These are phyloP conservation scores for Brenthis daphne DNA, from an alignment of 2,888 invertebrate species.

Conservation along the genomic window DNA sequence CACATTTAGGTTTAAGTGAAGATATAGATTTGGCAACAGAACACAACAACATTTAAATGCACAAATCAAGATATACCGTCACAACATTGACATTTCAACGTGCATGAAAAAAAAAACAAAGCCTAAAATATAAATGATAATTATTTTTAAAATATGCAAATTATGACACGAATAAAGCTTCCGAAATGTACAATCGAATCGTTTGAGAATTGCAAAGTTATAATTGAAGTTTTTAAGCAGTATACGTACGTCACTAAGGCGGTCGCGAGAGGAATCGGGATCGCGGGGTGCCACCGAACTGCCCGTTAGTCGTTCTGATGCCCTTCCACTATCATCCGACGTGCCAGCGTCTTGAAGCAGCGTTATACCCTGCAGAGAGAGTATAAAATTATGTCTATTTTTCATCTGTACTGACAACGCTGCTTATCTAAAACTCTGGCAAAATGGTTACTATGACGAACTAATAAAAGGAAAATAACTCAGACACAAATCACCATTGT, in stretches of 20 bases:
- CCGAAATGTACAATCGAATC: slow-evolving; percentile 12
- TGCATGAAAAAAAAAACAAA: slow-evolving; percentile 28
- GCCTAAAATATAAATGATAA: slow-evolving; percentile 3
- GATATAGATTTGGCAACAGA: slow-evolving; percentile 28
- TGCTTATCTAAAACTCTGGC: slow-evolving; percentile 34
- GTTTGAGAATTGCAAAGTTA: slow-evolving; percentile 25
- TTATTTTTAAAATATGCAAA: slow-evolving; percentile 23
- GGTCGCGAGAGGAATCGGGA: slow-evolving; percentile 91
- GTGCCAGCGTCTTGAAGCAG: slow-evolving; percentile 90
- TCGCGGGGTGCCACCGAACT: slow-evolving; percentile 89
- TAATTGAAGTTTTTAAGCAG: slow-evolving; percentile 30
- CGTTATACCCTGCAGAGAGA: slow-evolving; percentile 85
- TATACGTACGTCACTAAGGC: slow-evolving; percentile 91
- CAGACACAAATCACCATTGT: neutral
- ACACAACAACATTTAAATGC: slow-evolving; percentile 13
- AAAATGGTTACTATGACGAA: slow-evolving; percentile 35
- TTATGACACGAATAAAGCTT: slow-evolving; percentile 32
- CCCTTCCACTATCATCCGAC: slow-evolving; percentile 92
- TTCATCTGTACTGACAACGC: neutral
- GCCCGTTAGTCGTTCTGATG: slow-evolving; percentile 90
- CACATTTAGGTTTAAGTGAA: slow-evolving; percentile 3
- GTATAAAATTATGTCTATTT: slow-evolving; percentile 22
- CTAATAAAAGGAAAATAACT: neutral
- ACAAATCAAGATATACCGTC: slow-evolving; percentile 13
- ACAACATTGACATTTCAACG: slow-evolving; percentile 36